phyloP scores from a whole-genome alignment of 2,113 vertebrate species.

The Urocynchramus pylzowi region DNA sequence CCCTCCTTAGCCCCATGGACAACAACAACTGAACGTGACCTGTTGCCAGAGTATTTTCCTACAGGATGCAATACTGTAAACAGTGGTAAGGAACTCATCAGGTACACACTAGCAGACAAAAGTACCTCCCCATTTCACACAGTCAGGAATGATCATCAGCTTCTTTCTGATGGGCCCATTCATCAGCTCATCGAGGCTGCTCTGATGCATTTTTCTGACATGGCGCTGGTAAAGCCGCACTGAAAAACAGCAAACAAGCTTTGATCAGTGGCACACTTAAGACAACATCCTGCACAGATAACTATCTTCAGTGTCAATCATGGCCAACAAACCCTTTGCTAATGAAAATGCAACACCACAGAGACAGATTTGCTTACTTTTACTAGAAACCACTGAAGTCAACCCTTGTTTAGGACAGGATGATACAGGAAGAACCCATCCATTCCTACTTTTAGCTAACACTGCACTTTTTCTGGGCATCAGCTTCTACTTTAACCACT shows the following conservation, averaged over 20 bases:
- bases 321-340: not conserved
- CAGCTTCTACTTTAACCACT: not conserved
- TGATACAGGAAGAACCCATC: not conserved
- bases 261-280: not conserved
- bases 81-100: not conserved
- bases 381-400: not conserved
- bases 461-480: not conserved
- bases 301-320: not conserved
- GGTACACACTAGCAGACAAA: not conserved
- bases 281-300: not conserved
- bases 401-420: not conserved
- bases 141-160: constrained; percentile 86
- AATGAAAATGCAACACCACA: not conserved
- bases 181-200: constrained; percentile 84
- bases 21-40: not conserved
- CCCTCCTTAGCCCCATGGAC: not conserved
- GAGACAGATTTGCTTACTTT: not conserved
- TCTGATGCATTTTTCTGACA: constrained; percentile 71
- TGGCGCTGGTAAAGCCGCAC: constrained; percentile 77
- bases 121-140: constrained; percentile 92
- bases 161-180: constrained; percentile 90
- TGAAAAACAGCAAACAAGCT: not conserved
- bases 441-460: not conserved
- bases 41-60: not conserved
- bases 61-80: not conserved